phyloP scores from a whole-genome alignment of 2,888 invertebrate genomes.

The Limnephilus auricula region DNA sequence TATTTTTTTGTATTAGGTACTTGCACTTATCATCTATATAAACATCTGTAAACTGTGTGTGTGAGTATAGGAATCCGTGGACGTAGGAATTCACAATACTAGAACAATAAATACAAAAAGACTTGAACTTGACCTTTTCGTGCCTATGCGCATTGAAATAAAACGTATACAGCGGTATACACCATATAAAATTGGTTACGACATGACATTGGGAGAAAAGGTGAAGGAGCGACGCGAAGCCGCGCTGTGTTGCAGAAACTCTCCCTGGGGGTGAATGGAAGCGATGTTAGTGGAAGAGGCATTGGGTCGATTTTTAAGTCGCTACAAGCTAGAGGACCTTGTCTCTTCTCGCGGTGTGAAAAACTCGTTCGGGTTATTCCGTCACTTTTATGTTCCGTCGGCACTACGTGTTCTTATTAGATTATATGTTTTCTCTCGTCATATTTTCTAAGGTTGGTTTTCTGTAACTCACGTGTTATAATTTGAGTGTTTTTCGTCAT shows the following conservation, averaged over 20 bases:
- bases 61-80: background rate
- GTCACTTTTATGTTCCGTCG: background rate
- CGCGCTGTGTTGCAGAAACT: background rate
- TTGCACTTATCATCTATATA: too few species aligned
- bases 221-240: background rate
- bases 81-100: background rate
- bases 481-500: background rate
- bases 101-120: background rate
- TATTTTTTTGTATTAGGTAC: too few species aligned
- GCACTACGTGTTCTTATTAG: background rate
- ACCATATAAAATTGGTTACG: background rate
- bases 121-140: background rate
- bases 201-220: background rate
- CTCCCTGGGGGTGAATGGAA: background rate
- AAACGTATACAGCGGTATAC: background rate
- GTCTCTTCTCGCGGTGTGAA: background rate
- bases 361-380: background rate
- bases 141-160: background rate
- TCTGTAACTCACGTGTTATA: background rate
- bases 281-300: background rate
- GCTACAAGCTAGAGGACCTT: background rate
- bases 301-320: background rate
- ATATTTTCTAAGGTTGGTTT: background rate
- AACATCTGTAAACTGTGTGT: too few species aligned
- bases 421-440: background rate